A percentile compares a stretch with the other conserved stretches of the same genome.
Evolutionary conservation across 2,797 vertebrate species (phyloP).

Genomic region (Halcyon leucocephala): DNA sequence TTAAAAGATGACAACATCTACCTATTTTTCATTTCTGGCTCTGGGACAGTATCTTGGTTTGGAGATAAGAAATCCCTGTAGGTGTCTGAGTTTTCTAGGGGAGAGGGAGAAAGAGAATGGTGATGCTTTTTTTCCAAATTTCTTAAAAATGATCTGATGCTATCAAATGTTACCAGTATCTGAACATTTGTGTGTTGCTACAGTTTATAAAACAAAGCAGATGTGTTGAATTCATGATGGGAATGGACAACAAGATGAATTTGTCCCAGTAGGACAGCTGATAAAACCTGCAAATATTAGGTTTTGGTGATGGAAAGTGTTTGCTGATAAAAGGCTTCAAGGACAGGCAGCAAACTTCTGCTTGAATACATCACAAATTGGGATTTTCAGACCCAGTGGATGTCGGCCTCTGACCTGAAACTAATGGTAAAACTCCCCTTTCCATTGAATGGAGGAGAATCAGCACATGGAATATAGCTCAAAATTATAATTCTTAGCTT

Average conservation of each 20-base stretch:
- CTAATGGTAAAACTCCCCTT: background rate
- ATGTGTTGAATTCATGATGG: background rate
- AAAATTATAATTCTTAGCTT: background rate
- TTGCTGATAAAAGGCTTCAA: background rate
- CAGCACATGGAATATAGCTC: background rate
- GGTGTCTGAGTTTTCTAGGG: background rate
- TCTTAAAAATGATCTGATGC: background rate
- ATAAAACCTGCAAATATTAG: background rate
- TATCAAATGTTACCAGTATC: background rate
- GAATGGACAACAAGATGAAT: background rate
- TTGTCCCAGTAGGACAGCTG: background rate
- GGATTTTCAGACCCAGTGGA: background rate
- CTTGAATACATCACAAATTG: background rate
- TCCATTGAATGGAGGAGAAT: background rate
- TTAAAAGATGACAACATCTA: background rate
- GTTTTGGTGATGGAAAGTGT: background rate
- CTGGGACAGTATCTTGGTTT: background rate
- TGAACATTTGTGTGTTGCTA: background rate
- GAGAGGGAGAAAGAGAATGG: background rate
- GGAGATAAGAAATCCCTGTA: background rate
- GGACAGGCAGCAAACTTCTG: background rate
- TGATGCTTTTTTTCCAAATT: background rate
- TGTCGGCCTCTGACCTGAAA: background rate
- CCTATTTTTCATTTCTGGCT: background rate
- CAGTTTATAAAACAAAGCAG: background rate